Base-by-base conservation (phyloP, 1,140 invertebrate species). In the Hylyphantes graminicola region DNA sequence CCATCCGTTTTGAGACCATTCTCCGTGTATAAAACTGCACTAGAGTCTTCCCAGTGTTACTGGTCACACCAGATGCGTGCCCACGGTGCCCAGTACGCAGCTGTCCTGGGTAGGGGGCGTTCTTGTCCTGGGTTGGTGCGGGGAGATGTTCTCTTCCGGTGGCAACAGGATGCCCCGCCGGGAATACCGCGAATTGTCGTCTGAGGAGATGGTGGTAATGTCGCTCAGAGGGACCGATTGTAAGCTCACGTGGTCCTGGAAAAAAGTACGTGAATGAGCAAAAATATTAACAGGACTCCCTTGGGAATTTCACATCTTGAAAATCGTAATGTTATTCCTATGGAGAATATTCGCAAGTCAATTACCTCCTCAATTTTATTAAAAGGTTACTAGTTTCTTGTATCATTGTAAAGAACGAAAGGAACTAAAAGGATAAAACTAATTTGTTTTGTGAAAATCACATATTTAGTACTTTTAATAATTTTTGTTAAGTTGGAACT, bases 151-250 rank as follows among this genome's bases (percentile, higher is more conserved):
- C 11, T 84, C 82, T 35, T 84, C 82, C 53, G 82, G 65, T 8
- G 50, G 79, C 35, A 82, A n/a, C 50, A 77, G 73, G 6, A 84
- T 17, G 9, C 63, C 74, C 53, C 73, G 59, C 50, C 82, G 73
- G 15, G 73, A 54, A 55, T 70, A 76, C 10, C 64, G 50, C 13
- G 82, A 70, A 35, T 35, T 35, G 17, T 77, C 82, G 7, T 84
- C 82, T 11, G 73, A 75, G 17, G 75, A 57, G 50, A 72, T 67
- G 10, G 74, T 77, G 63, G 72, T 84, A 65, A 84, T 74, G 51
- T 84, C 82, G 53, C 63, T 76, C n/a, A 76, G 82, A 67, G 82
- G 82, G 77, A 84, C 73, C 59, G 82, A 84, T 61, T 84, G 82
- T 76, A 84, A 77, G 74, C 82, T 84, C 82, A 84, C 82, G 65